Evolutionary conservation across 2,888 invertebrate genomes (phyloP).

Genomic region (Vesta saturnalis): DNA sequence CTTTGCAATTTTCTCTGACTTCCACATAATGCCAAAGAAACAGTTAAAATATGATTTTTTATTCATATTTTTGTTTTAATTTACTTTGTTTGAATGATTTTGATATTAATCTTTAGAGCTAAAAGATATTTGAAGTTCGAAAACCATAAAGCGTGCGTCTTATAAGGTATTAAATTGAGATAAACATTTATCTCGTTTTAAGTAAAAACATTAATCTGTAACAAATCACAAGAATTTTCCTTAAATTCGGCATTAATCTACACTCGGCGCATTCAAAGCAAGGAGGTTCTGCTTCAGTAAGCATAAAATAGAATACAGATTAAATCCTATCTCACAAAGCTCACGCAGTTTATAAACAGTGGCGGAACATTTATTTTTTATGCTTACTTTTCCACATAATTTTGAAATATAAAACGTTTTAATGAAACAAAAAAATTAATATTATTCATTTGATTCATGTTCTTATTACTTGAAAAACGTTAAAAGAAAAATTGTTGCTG

Average conservation of each 20-base stretch:
- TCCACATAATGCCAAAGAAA: no score
- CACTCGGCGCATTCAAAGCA: conserved; percentile 62
- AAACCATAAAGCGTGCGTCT: background rate
- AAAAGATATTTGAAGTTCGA: background rate
- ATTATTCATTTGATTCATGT: conserved; percentile 43
- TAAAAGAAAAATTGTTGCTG: conserved; percentile 42
- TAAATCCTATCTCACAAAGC: conserved; percentile 63
- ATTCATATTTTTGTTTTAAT: no score
- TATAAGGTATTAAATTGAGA: background rate
- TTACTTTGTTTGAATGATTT: no score
- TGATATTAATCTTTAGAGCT: background rate
- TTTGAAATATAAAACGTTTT: background rate
- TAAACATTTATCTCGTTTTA: conserved; percentile 12
- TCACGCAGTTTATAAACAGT: conserved; percentile 46
- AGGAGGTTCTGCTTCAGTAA: conserved; percentile 65
- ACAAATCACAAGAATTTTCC: conserved; percentile 57
- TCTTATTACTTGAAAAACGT: conserved; percentile 13
- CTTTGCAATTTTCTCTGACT: no score
- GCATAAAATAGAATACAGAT: conserved; percentile 68
- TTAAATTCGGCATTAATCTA: conserved; percentile 66
- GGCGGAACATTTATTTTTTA: conserved; percentile 13
- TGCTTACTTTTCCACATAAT: background rate
- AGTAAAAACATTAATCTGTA: conserved; percentile 45
- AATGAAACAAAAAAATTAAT: conserved; percentile 31
- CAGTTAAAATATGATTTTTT: no score